These are phyloP conservation scores for Cyphomyrus discorhynchus DNA, from an alignment of 2,113 vertebrate species.

Conservation along the genomic window DNA sequence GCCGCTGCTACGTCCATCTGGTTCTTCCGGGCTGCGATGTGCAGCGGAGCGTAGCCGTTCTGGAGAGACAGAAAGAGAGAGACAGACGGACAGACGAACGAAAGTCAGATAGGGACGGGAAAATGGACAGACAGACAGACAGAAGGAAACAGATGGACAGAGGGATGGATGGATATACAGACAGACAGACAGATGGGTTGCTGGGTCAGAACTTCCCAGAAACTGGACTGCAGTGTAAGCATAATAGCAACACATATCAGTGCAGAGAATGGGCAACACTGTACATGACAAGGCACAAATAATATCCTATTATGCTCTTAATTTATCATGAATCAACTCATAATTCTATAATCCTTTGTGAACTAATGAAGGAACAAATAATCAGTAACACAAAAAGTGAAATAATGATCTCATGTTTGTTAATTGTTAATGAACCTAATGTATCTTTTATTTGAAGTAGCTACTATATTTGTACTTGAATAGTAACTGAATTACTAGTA, in stretches of 20 bases:
- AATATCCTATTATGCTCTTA: neutral
- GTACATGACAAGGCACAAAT: neutral
- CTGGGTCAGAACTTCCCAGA: neutral
- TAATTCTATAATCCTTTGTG: neutral
- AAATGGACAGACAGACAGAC: neutral
- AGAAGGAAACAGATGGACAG: neutral
- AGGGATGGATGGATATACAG: neutral
- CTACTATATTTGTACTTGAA: neutral
- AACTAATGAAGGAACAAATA: neutral
- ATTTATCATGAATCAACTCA: neutral
- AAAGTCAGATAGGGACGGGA: neutral
- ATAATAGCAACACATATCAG: neutral
- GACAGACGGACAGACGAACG: neutral
- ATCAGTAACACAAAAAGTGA: neutral
- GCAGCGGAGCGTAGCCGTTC: conserved; percentile 94
- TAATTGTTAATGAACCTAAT: neutral
- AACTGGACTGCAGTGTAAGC: neutral
- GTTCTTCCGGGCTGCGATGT: conserved; percentile 95
- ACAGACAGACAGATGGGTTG: neutral
- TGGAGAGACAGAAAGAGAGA: conserved; percentile 34
- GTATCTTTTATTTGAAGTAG: neutral
- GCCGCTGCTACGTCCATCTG: conserved; percentile 81
- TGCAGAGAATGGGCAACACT: neutral
- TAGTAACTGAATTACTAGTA: neutral
- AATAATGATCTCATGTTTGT: neutral